A percentile compares a stretch with the other conserved stretches of the same genome.
These are phyloP conservation scores for Gallinago media DNA, from an alignment of 2,113 vertebrate genomes.

Conservation along the genomic window DNA sequence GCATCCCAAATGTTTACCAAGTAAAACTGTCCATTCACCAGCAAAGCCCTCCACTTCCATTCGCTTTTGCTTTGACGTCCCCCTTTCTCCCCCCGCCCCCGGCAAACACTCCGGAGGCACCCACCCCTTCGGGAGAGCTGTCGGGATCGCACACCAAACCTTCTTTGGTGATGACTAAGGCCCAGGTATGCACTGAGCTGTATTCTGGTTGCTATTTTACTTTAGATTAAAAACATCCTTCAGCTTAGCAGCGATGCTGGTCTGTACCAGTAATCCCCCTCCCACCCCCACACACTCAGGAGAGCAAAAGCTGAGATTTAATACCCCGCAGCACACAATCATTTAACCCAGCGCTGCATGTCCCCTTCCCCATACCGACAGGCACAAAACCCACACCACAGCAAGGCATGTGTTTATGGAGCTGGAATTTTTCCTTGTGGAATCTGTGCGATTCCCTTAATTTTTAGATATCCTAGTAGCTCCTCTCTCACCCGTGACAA, in stretches of 20 bases:
- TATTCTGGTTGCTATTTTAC: neutral
- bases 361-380: neutral
- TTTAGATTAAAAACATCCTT: neutral
- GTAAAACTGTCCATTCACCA: neutral
- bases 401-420: accelerated
- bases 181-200: neutral
- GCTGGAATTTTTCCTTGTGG: neutral
- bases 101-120: neutral
- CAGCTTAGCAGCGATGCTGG: neutral
- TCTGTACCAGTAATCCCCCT: neutral
- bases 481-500: neutral
- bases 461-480: neutral
- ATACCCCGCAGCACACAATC: neutral
- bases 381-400: accelerated
- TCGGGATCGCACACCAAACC: neutral
- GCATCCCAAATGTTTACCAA: neutral
- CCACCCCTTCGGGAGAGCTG: neutral
- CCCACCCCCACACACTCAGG: no score
- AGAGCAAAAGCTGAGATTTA: neutral
- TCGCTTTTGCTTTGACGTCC: neutral
- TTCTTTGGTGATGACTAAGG: neutral
- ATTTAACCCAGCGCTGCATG: neutral
- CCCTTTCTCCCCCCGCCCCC: no score
- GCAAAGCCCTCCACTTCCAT: neutral
- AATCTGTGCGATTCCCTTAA: neutral